Percentiles rank a stretch among this genome's conserved stretches.
Conservation (phyloP, 2,797 vertebrate species). For the Otus scops region DNA sequence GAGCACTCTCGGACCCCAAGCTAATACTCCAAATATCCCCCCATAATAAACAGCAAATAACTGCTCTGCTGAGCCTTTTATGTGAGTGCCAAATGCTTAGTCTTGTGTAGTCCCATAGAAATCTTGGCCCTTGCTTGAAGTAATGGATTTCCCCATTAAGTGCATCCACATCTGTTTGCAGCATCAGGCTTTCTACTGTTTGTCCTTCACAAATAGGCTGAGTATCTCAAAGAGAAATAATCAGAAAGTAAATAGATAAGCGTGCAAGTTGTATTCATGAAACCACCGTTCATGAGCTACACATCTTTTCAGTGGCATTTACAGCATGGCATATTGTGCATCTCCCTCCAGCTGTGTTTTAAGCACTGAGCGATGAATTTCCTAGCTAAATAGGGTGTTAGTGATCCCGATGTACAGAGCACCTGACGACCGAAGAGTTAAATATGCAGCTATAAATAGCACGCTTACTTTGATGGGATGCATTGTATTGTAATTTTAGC, state of each 20-base stretch:
- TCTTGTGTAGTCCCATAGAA: neutral
- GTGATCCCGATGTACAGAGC: neutral
- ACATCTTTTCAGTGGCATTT: neutral
- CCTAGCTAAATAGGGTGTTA: neutral
- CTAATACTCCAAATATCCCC: neutral
- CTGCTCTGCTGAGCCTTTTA: neutral
- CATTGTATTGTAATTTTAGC: conserved; percentile 21
- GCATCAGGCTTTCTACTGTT: neutral
- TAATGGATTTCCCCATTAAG: neutral
- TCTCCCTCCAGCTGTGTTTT: neutral
- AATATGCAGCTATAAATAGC: neutral
- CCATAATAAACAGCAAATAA: neutral
- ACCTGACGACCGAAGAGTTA: conserved; percentile 1
- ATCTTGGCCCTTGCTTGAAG: neutral
- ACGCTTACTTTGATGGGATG: neutral
- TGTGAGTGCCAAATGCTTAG: neutral
- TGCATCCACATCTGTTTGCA: neutral
- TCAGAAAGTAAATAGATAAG: neutral
- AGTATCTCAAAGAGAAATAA: neutral
- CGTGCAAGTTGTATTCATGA: neutral
- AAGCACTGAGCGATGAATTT: neutral
- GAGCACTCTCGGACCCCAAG: neutral
- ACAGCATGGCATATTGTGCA: neutral
- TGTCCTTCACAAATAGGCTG: neutral
- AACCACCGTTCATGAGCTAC: neutral